A percentile compares a stretch with the other conserved stretches of the same genome.
These are phyloP conservation scores for Harlomillsia oculata DNA, from an alignment of 1,140 invertebrate genomes.

Conservation along the genomic window DNA sequence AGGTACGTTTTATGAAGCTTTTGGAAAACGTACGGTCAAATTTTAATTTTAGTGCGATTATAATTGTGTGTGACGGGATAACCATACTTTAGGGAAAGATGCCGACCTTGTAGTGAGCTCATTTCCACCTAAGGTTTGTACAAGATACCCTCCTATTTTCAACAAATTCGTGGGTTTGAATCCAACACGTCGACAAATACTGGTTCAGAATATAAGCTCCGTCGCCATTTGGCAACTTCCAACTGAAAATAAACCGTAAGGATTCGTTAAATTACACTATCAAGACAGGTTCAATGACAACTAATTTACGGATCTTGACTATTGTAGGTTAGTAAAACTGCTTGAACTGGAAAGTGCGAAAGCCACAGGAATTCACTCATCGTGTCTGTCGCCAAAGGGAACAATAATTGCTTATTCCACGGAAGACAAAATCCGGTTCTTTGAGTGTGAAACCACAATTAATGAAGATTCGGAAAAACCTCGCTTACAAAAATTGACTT, in stretches of 20 bases:
- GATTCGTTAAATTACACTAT: neutral
- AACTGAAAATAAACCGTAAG: constrained; percentile 25
- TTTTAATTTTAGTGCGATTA: neutral
- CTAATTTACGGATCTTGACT: neutral
- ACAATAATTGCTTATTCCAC: constrained; percentile 21
- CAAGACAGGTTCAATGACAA: neutral
- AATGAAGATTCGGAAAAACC: neutral
- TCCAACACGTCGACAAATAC: neutral
- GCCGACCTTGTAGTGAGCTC: constrained; percentile 28
- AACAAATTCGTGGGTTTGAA: constrained; percentile 1
- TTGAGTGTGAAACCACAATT: neutral
- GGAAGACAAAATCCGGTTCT: constrained; percentile 4
- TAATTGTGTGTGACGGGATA: neutral
- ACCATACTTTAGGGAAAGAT: constrained; percentile 21
- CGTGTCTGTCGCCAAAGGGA: constrained; percentile 17
- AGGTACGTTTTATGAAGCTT: constrained; percentile 42
- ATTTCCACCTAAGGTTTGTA: constrained; percentile 26
- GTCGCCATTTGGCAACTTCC: constrained; percentile 31
- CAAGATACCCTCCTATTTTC: constrained; percentile 29
- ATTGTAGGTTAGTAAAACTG: constrained; percentile 19
- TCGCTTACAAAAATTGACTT: neutral
- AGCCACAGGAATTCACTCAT: constrained; percentile 17
- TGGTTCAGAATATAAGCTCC: constrained; percentile 12
- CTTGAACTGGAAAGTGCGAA: constrained; percentile 19
- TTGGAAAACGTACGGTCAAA: neutral